phyloP scores from a whole-genome alignment of 1,140 invertebrate species.

The Asobara japonica region DNA sequence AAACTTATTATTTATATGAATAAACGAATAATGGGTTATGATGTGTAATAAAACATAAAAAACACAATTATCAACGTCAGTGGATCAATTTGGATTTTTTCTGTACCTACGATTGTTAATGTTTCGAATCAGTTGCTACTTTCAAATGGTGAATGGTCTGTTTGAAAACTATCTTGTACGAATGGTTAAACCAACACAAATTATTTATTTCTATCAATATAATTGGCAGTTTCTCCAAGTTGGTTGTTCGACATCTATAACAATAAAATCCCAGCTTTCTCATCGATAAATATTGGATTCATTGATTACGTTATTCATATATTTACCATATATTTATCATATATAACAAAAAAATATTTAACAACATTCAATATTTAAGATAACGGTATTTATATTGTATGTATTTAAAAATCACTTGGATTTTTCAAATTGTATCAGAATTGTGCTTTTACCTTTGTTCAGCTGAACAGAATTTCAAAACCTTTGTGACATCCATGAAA shows the following conservation, averaged over 20 bases:
- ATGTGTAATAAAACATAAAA: neutral
- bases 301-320: neutral
- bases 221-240: neutral
- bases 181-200: neutral
- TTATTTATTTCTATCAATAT: constrained; percentile 10
- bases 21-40: neutral
- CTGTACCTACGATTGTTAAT: neutral
- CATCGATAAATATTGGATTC: neutral
- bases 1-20: neutral
- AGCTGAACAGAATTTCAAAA: too few relatives aligned
- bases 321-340: neutral
- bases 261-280: neutral
- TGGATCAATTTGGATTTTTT: neutral
- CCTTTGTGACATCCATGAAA: too few relatives aligned
- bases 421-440: too few relatives aligned
- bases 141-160: neutral
- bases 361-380: neutral
- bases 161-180: constrained; percentile 17
- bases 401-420: too few relatives aligned
- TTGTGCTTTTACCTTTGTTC: too few relatives aligned
- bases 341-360: neutral
- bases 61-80: neutral
- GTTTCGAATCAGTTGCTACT: neutral
- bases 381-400: neutral
- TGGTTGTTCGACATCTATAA: neutral